A percentile compares a stretch with the other conserved stretches of the same genome.
Evolutionary conservation across 2,797 vertebrate genomes (phyloP).

Genomic region (Enteromius argenteus): DNA sequence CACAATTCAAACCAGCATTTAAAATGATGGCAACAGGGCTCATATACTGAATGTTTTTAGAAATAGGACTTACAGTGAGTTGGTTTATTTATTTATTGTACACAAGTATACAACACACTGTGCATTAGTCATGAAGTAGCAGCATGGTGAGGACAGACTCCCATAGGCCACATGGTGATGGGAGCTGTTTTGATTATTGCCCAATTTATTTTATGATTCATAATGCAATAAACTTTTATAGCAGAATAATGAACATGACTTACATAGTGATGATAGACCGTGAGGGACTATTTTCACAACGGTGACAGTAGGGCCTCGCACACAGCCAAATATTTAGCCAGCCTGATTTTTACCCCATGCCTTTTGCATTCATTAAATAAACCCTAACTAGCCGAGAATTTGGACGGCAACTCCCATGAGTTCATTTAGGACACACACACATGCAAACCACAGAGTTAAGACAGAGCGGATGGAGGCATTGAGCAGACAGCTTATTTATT

Average conservation of each 20-base stretch:
- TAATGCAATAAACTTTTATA: conserved; percentile 51
- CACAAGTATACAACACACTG: conserved; percentile 1
- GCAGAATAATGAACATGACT: conserved; percentile 51
- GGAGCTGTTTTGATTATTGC: conserved; percentile 43
- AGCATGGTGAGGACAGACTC: conserved; percentile 9
- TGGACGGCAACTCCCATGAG: conserved; percentile 2
- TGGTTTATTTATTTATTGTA: conserved; percentile 7
- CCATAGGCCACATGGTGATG: conserved; percentile 22
- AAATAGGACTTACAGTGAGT: neutral
- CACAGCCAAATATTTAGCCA: conserved; percentile 20
- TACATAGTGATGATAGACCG: conserved; percentile 31
- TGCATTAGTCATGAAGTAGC: conserved; percentile 22
- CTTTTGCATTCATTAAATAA: conserved; percentile 35
- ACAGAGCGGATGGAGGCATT: conserved; percentile 16
- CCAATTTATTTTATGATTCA: conserved; percentile 49
- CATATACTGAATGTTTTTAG: neutral
- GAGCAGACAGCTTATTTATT: conserved; percentile 45
- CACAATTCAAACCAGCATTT: neutral
- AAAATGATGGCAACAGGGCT: neutral
- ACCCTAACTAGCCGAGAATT: conserved; percentile 25
- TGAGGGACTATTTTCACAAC: conserved; percentile 20
- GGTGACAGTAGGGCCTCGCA: neutral
- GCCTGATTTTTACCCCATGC: conserved; percentile 28
- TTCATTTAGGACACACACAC: conserved; percentile 22
- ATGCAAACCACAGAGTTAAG: conserved; percentile 27